Percentiles rank a stretch among this genome's conserved stretches.
These are phyloP conservation scores for Pavo muticus DNA, from an alignment of 2,113 vertebrate species.

Conservation along the genomic window DNA sequence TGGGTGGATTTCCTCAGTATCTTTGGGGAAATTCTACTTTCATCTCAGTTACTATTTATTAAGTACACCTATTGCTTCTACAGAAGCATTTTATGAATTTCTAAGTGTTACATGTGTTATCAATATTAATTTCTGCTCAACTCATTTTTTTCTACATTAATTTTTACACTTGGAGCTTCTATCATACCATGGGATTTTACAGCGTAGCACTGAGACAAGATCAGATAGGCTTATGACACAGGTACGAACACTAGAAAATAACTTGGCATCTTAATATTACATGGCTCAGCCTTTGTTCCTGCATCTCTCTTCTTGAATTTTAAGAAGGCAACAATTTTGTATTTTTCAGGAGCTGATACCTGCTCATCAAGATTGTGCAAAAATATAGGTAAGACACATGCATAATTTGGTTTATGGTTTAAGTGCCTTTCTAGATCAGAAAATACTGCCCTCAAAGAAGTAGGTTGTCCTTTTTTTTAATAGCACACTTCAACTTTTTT, in stretches of 20 bases:
- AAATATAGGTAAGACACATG: constrained; percentile 58
- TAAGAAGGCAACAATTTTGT: constrained; percentile 39
- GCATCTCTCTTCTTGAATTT: not conserved
- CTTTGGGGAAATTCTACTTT: not conserved
- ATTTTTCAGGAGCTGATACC: constrained; percentile 58
- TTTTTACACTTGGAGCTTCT: not conserved
- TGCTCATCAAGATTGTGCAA: constrained; percentile 1
- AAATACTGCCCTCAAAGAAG: not conserved
- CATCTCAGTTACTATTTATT: not conserved
- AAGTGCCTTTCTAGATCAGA: not conserved
- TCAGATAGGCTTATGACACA: not conserved
- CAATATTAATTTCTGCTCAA: not conserved
- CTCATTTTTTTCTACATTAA: not conserved
- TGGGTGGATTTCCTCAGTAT: not conserved
- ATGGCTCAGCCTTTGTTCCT: not conserved
- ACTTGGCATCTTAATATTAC: not conserved
- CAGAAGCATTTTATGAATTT: not conserved
- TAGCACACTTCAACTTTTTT: not conserved
- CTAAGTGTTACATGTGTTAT: not conserved
- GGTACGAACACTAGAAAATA: not conserved
- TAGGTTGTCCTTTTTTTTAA: not conserved
- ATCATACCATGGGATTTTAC: not conserved
- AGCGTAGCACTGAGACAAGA: not conserved
- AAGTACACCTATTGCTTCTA: not conserved
- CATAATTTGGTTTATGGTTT: not conserved